Evolutionary conservation across 2,888 invertebrate species (phyloP), one percentile per base, ranked within the genome.

Genomic region (Leptarthrus brevirostris): DNA sequence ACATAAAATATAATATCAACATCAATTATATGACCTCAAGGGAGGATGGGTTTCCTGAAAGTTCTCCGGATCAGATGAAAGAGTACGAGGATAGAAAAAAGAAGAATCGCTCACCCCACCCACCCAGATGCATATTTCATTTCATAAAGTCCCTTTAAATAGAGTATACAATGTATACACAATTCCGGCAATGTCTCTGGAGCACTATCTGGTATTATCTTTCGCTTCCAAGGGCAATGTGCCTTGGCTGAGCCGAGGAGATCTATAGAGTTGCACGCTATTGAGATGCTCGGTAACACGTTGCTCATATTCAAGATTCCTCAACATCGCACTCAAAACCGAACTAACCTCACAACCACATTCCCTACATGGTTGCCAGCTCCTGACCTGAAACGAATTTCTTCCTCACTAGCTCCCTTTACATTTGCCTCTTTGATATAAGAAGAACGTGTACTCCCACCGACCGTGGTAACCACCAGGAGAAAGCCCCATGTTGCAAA

Each of bases 311-410:
- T 30, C 20, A 40, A 61, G 36, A 61, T 34, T 30, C 54, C 54
- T 26, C 16, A 24, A 24, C 30, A 24, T 10, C 18, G 14, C 14
- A 61, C 22, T 24, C 61, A 61, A 61, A 66, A 47, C 66, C 47
- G 36, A 44, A 66, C 49, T 26, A 66, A 49, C 66, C 66, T 34
- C 14, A 24, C 66, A 47, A 66, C 66, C 66, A 36, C 47, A 66
- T 49, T 47, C 66, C 30, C 14, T 24, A 66, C 66, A 66, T 66
- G 18, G 24, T 66, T 47, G 24, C 22, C 16, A 66, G 47, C 44
- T 66, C 47, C 49, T 26, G 47, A 66, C 26, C 44, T 44, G 34
- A 66, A 66, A 44, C 66, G 49, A 66, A 66, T 66, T 66, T 66
- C 66, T 26, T 66, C 36, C 49, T 66, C 20, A 44, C 3, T 44